A percentile compares a stretch with the other conserved stretches of the same genome.
phyloP scores from a whole-genome alignment of 2,797 vertebrate genomes.

The Tragelaphus oryx region DNA sequence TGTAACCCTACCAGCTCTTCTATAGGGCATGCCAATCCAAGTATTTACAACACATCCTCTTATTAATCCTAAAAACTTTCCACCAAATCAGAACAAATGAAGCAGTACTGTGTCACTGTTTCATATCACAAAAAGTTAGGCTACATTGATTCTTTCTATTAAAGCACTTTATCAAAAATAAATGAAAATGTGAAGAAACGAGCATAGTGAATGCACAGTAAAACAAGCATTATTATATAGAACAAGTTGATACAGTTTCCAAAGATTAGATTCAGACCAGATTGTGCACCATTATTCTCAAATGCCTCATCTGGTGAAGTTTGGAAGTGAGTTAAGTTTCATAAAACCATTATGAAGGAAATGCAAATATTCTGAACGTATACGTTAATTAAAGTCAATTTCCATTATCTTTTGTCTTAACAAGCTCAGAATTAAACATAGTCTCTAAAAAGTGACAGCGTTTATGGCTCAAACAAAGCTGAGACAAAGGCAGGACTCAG shows the following conservation, averaged over 20 bases:
- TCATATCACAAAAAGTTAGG: neutral
- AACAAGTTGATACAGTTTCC: neutral
- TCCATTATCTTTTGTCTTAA: slow-evolving; percentile 12
- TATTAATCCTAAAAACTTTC: neutral
- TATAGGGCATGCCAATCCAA: fast-evolving
- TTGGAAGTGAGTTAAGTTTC: neutral
- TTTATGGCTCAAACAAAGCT: neutral
- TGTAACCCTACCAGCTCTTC: neutral
- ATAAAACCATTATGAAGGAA: neutral
- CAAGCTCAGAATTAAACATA: neutral
- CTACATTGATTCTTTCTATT: neutral
- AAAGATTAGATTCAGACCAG: neutral
- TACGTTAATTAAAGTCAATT: slow-evolving; percentile 19
- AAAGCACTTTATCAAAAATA: neutral
- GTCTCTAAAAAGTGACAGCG: neutral
- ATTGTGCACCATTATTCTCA: neutral
- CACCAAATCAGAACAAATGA: neutral
- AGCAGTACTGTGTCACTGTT: neutral
- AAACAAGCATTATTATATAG: neutral
- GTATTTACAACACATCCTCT: neutral
- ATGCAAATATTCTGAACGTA: slow-evolving; percentile 1
- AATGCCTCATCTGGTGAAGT: slow-evolving; percentile 13
- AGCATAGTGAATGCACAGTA: neutral
- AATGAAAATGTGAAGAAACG: neutral
- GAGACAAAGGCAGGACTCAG: neutral